Evolutionary conservation across 2,797 vertebrate species (phyloP).

Genomic region (Trachurus trachurus): DNA sequence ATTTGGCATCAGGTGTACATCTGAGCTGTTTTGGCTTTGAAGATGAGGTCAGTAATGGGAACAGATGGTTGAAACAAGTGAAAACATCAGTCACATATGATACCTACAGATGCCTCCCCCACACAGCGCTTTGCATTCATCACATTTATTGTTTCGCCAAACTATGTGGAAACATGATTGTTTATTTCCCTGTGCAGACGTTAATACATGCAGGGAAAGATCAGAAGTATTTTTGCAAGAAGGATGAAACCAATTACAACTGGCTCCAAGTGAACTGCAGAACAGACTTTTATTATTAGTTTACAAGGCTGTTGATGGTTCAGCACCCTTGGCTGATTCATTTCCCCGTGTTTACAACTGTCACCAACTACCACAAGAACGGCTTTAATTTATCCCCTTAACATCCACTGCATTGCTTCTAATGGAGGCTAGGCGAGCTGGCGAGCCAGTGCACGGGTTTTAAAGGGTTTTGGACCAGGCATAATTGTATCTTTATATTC

Average conservation of each 20-base stretch:
- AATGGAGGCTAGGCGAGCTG: too few relatives aligned
- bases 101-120: neutral
- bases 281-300: constrained; percentile 4
- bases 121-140: neutral
- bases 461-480: neutral
- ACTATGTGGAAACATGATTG: neutral
- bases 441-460: too few relatives aligned
- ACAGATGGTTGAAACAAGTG: constrained; percentile 44
- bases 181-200: neutral
- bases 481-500: neutral
- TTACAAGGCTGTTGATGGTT: constrained; percentile 5
- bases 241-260: constrained; percentile 16
- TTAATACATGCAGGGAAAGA: neutral
- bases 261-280: neutral
- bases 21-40: neutral
- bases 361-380: too few relatives aligned
- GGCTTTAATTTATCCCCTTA: too few relatives aligned
- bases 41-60: neutral
- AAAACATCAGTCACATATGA: constrained; percentile 1
- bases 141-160: constrained; percentile 2
- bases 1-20: constrained; percentile 40
- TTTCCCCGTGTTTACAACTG: neutral
- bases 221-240: neutral
- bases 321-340: neutral
- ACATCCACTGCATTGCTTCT: too few relatives aligned